Percentiles rank a stretch among this genome's conserved stretches.
These are phyloP conservation scores for Toxotes chatareus DNA, from an alignment of 2,113 vertebrate species.

Conservation along the genomic window DNA sequence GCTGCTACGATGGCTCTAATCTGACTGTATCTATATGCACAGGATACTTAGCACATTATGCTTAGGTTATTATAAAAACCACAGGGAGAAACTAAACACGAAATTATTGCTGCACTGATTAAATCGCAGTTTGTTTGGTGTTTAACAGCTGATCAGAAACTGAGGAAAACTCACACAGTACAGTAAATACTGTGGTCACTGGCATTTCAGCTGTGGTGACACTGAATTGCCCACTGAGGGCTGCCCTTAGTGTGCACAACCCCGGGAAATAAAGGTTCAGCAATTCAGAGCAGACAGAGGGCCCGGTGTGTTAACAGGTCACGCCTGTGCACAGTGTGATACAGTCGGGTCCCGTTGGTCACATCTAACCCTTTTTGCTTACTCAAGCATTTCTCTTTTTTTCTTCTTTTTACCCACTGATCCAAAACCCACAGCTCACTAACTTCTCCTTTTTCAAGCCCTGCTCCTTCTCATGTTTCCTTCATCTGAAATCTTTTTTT, in stretches of 20 bases:
- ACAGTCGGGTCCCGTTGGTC: constrained; percentile 11
- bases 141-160: neutral
- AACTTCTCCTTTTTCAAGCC: neutral
- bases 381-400: neutral
- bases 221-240: constrained; percentile 10
- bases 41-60: neutral
- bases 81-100: neutral
- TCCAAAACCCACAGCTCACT: neutral
- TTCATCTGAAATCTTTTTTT: neutral
- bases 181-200: neutral
- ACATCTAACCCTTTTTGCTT: constrained; percentile 3
- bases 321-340: constrained; percentile 12
- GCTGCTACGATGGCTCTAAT: neutral
- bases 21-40: neutral
- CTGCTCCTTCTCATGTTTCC: neutral
- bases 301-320: constrained; percentile 21
- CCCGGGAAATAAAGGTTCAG: constrained; percentile 18
- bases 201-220: neutral
- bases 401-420: constrained; percentile 1
- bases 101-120: neutral
- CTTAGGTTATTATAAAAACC: constrained; percentile 9
- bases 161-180: too few relatives aligned
- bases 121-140: neutral
- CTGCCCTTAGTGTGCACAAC: neutral
- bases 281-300: constrained; percentile 24